Evolutionary conservation across 2,113 vertebrate species (phyloP).

Genomic region (Axis porcinus): DNA sequence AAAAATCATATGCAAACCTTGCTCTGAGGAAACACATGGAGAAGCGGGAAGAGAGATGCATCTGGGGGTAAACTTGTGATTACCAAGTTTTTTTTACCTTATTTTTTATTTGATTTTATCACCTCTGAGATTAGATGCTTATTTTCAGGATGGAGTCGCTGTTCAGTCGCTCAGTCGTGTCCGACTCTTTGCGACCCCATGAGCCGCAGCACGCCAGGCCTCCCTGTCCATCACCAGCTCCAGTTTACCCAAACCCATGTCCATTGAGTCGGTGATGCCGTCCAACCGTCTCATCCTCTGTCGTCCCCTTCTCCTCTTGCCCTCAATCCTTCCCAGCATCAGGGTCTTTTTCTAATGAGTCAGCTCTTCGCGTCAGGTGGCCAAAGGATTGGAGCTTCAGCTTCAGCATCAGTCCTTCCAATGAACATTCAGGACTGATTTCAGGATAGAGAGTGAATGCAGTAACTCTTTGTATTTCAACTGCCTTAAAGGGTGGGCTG

Average conservation of each 20-base stretch:
- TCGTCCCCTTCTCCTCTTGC: not conserved
- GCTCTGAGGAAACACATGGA: not conserved
- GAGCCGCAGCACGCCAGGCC: not conserved
- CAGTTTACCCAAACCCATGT: not conserved
- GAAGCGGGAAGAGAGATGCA: not conserved
- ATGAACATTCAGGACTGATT: not conserved
- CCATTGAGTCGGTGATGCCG: not conserved
- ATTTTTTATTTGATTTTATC: not conserved
- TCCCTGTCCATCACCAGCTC: not conserved
- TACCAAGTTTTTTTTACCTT: not conserved
- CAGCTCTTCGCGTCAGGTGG: fast-evolving
- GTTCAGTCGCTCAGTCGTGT: not conserved
- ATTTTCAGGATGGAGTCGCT: not conserved
- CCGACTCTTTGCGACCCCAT: fast-evolving
- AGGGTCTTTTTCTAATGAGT: not conserved
- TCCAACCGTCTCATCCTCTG: not conserved
- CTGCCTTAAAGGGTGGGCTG: not conserved
- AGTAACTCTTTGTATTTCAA: not conserved
- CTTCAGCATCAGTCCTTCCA: not conserved
- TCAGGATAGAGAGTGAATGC: not conserved
- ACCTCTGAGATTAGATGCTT: not conserved
- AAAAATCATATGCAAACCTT: not conserved
- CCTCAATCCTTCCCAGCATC: not conserved
- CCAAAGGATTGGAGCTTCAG: not conserved
- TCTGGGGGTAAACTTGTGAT: not conserved